Evolutionary conservation across 2,888 invertebrate species (phyloP), one percentile per base, ranked within the genome.

Genomic region (Aphodius granarius): DNA sequence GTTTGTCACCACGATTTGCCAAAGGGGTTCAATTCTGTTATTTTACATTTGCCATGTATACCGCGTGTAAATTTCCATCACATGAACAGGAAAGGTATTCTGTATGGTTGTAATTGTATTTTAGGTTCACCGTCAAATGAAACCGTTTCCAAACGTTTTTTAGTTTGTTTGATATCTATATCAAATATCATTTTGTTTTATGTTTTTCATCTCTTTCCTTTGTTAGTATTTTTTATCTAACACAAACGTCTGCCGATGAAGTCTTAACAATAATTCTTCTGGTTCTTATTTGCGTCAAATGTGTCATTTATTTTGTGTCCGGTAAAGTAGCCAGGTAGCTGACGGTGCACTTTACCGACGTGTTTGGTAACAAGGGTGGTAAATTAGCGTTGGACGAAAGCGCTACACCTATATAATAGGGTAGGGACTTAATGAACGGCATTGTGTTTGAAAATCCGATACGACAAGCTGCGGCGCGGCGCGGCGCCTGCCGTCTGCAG

Each of bases 371-470:
- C 68, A 68, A 68, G 68, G 68, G 9, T 20, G 5, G n/a, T 68
- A 68, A 68, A 68, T 68, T 68, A 68, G 21, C 68, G 21, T 20
- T 68, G n/a, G 68, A 19, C 20, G 19, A 22, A 68, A 68, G 22
- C 22, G 20, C 18, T 68, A 22, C 21, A 68, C 21, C 68, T 68
- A n/a, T n/a, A n/a, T n/a, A n/a, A n/a, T n/a, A n/a, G n/a, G n/a
- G n/a, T n/a, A 21, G 68, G 20, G 13, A 68, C 68, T 68, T 68
- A 68, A 68, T 68, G 68, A 68, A 68, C 68, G 21, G 68, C 68
- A 68, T 68, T 68, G 68, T 68, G 21, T 68, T 68, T 68, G 68
- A 68, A 68, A 68, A 68, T 68, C 68, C 20, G 68, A 68, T 20
- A 43, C 43, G 43, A 43, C 43, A 43, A 43, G 9, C 43, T 43